Percentiles rank a stretch among this genome's conserved stretches.
These are phyloP conservation scores for Zhengitettix transpicula DNA, from an alignment of 2,888 invertebrate species.

Conservation along the genomic window DNA sequence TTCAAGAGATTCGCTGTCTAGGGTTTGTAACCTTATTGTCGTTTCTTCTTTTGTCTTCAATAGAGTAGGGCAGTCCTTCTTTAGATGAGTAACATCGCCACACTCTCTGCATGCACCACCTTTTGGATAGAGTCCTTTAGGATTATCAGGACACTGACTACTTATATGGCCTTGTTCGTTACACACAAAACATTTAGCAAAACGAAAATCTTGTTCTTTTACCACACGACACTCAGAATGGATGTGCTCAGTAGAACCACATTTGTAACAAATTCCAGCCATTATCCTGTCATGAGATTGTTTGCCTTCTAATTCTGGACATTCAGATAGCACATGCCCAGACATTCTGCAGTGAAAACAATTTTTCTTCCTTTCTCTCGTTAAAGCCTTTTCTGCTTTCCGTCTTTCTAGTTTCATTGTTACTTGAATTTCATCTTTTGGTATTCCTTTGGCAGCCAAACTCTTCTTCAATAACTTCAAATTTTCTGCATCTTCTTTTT, in stretches of 20 bases:
- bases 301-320: constrained; percentile 46
- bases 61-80: constrained; percentile 58
- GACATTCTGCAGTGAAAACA: constrained; percentile 66
- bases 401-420: constrained; percentile 53
- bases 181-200: constrained; percentile 80
- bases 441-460: constrained; percentile 45
- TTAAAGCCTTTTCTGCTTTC: constrained; percentile 52
- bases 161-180: constrained; percentile 75
- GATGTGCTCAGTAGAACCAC: constrained; percentile 76
- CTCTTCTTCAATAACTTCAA: constrained; percentile 40
- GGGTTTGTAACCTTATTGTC: constrained; percentile 30
- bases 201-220: constrained; percentile 42
- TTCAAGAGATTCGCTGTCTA: constrained; percentile 18
- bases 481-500: constrained; percentile 50
- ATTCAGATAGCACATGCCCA: constrained; percentile 67
- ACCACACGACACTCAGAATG: constrained; percentile 56
- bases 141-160: constrained; percentile 75
- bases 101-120: constrained; percentile 69
- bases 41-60: constrained; percentile 29
- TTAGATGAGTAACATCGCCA: constrained; percentile 71
- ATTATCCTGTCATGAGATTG: constrained; percentile 25
- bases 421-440: constrained; percentile 44
- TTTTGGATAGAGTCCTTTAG: constrained; percentile 70
- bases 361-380: constrained; percentile 47
- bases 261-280: constrained; percentile 70